Percentiles rank a stretch among this genome's conserved stretches.
These are phyloP conservation scores for Corvus cornix DNA, from an alignment of 2,113 vertebrate genomes.

Conservation along the genomic window DNA sequence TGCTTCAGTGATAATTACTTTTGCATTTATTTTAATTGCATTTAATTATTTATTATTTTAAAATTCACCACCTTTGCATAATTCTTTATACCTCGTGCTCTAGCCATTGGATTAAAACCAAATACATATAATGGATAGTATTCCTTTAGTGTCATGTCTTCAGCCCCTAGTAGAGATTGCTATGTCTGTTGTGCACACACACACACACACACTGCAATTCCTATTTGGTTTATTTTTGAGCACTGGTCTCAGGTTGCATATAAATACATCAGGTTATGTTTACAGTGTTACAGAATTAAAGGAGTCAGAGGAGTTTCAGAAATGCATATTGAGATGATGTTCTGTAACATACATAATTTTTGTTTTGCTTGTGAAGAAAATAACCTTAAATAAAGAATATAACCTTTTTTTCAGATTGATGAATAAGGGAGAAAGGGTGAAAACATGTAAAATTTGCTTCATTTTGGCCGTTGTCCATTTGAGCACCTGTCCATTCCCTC, in stretches of 20 bases:
- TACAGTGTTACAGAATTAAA: background rate
- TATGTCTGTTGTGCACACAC: background rate
- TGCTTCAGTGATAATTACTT: background rate
- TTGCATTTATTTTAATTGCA: background rate
- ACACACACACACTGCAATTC: background rate
- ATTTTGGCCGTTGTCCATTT: background rate
- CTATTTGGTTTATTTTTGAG: slow-evolving; percentile 15
- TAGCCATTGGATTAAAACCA: background rate
- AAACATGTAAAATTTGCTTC: background rate
- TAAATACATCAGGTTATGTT: background rate
- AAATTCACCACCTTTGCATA: background rate
- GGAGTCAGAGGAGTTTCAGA: background rate
- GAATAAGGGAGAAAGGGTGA: background rate
- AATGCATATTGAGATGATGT: background rate
- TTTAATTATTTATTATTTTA: background rate
- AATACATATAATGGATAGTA: background rate
- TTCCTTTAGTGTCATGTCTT: background rate
- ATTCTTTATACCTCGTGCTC: background rate
- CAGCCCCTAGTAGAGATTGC: background rate
- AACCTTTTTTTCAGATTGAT: background rate
- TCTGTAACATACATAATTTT: background rate
- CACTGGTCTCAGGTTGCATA: background rate
- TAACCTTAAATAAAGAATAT: background rate
- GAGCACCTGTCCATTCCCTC: background rate
- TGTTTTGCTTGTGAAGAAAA: background rate